Conservation (phyloP, 2,113 vertebrate genomes). For the Tragelaphus strepsiceros region DNA sequence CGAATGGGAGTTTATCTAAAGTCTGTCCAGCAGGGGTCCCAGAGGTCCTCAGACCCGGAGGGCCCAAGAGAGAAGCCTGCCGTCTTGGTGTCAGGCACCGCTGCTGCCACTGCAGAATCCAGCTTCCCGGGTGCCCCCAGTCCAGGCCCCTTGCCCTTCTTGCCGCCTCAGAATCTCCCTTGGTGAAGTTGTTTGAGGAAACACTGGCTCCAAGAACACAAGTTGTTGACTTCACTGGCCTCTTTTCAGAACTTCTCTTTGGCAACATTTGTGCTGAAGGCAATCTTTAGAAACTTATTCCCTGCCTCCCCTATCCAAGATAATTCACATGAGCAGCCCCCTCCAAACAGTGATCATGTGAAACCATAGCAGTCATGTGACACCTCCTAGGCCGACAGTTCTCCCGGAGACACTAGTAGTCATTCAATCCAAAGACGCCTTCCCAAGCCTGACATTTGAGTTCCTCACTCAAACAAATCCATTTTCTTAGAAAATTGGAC, state of each 20-base stretch:
- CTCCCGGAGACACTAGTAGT: neutral
- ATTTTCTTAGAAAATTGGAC: constrained; percentile 43
- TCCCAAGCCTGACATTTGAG: constrained; percentile 29
- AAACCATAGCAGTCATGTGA: neutral
- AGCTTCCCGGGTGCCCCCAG: neutral
- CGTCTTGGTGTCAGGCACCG: neutral
- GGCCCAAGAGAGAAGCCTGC: neutral
- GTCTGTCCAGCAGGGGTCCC: neutral
- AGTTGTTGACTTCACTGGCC: constrained; percentile 38
- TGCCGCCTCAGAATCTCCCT: neutral
- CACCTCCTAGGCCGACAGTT: neutral
- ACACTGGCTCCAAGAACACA: neutral
- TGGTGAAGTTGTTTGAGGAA: neutral
- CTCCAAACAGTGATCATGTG: neutral
- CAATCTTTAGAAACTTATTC: constrained; percentile 55
- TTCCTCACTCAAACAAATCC: neutral
- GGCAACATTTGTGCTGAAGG: neutral
- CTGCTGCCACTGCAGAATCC: neutral
- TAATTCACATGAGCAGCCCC: constrained; percentile 42
- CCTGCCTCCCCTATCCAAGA: constrained; percentile 25
- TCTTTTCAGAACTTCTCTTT: constrained; percentile 53
- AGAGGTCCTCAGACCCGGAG: neutral
- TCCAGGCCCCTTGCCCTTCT: neutral
- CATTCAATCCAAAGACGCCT: neutral
- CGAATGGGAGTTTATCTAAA: neutral